A percentile compares a stretch with the other conserved stretches of the same genome.
Conservation (phyloP, 2,888 invertebrate genomes). For the Leptinotarsa rubiginosa region DNA sequence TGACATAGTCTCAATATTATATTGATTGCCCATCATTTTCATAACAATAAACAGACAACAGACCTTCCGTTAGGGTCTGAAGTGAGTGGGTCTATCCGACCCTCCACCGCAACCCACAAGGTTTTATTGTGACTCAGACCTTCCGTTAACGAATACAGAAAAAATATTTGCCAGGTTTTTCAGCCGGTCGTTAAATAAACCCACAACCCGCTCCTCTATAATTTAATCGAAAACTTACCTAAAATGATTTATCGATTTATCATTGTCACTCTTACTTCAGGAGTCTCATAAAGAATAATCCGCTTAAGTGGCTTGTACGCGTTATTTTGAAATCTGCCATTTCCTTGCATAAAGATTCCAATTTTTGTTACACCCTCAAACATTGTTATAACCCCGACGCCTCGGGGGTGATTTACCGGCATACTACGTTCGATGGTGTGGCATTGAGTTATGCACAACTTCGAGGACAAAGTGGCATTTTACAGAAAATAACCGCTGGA, state of each 20-base stretch:
- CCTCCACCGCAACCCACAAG: too few species aligned
- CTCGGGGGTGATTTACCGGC: conserved; percentile 22
- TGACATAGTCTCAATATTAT: too few species aligned
- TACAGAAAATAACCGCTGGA: conserved; percentile 37
- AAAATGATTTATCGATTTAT: neutral
- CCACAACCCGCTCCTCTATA: too few species aligned
- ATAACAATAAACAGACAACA: too few species aligned
- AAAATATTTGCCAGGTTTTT: too few species aligned
- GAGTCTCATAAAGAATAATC: neutral
- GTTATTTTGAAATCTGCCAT: neutral
- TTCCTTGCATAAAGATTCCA: neutral
- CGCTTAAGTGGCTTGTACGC: neutral
- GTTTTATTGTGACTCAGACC: too few species aligned
- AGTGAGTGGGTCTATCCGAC: too few species aligned
- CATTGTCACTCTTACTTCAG: neutral
- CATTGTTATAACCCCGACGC: neutral
- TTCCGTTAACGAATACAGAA: too few species aligned
- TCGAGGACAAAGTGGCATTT: conserved; percentile 31
- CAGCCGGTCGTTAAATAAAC: too few species aligned
- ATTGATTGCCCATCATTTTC: too few species aligned
- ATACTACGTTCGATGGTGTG: conserved; percentile 32
- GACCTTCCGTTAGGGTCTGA: too few species aligned
- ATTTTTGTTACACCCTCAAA: neutral
- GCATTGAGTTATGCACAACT: conserved; percentile 35
- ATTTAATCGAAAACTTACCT: neutral